phyloP scores from a whole-genome alignment of 2,888 invertebrate genomes.

The Melanotus villosus region DNA sequence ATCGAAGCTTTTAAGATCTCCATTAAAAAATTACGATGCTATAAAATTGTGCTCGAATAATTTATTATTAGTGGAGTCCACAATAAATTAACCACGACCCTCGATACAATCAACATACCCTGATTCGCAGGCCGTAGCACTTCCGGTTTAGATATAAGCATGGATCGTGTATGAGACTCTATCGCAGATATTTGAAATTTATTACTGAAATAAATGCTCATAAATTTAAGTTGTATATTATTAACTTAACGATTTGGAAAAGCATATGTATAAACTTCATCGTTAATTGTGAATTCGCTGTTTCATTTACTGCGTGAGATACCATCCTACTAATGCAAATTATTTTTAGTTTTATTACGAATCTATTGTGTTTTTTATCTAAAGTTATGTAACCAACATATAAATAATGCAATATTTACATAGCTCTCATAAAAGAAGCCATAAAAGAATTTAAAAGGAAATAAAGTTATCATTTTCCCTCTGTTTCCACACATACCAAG shows the following conservation, averaged over 20 bases:
- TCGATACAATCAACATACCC: conserved; percentile 44
- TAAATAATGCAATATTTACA: too few species aligned
- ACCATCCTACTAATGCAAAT: not conserved
- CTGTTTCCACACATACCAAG: too few species aligned
- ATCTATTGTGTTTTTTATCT: not conserved
- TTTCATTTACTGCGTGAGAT: conserved; percentile 2
- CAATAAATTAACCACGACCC: conserved; percentile 46
- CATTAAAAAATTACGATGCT: conserved; percentile 41
- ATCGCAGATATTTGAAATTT: conserved; percentile 44
- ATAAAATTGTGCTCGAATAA: conserved; percentile 36
- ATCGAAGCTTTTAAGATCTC: not conserved
- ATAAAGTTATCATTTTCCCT: too few species aligned
- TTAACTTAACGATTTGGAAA: conserved; percentile 42
- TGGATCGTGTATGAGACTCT: conserved; percentile 35
- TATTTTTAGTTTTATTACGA: not conserved
- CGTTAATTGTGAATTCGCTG: conserved; percentile 10
- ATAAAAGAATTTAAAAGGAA: too few species aligned
- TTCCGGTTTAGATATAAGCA: conserved; percentile 42
- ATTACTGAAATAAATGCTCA: conserved; percentile 34
- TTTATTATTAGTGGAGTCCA: conserved; percentile 23
- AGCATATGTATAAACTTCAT: conserved; percentile 14
- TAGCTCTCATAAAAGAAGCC: too few species aligned
- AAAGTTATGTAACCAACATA: not conserved
- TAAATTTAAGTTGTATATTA: conserved; percentile 40
- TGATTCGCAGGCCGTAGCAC: conserved; percentile 44